Evolutionary conservation across 2,113 vertebrate genomes (phyloP), one percentile per base, ranked within the genome.

Genomic region (Toxotes jaculatrix): DNA sequence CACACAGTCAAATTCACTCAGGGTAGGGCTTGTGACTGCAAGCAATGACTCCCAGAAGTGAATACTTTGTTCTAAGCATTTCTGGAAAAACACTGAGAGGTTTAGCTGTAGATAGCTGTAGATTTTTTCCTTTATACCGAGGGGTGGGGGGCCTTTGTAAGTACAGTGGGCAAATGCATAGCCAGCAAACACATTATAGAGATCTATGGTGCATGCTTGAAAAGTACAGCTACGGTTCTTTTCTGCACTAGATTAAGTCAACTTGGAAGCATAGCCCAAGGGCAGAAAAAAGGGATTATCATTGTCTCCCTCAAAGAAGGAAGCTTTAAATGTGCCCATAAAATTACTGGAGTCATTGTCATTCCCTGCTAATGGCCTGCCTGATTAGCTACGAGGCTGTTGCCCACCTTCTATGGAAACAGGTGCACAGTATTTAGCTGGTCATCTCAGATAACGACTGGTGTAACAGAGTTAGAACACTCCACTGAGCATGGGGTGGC

Each of bases 271-370:
- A 55, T 17, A 84, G 86, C 89, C 76, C n/a, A 66, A 53, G 63
- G 86, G 72, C 27, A 13, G 43, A 78, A 68, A 64, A 43, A 75
- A 7, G 47, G 49, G 57, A 80, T 83, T 60, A 64, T 74, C 63
- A 76, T 74, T 1, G 55, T 82, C 60, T 80, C 66, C 67, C 34
- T 77, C 34, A 60, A 84, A 87, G 64, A 77, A 60, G 51, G 69
- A 82, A 68, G 74, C 72, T 87, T 88, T 88, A 68, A 77, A 80
- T 82, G 75, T 68, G 56, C n/a, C 62, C 53, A 84, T 90, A 84
- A 84, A 88, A 86, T 77, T 70, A 84, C 62, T 51, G 10, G 38
- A 87, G 81, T 82, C 85, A 80, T 85, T 80, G 77, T 72, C 68
- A 82, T 80, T 80, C 62, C 61, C 79, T 77, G 55, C 9, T 84